phyloP scores from a whole-genome alignment of 2,888 invertebrate genomes.

The Thera britannica region DNA sequence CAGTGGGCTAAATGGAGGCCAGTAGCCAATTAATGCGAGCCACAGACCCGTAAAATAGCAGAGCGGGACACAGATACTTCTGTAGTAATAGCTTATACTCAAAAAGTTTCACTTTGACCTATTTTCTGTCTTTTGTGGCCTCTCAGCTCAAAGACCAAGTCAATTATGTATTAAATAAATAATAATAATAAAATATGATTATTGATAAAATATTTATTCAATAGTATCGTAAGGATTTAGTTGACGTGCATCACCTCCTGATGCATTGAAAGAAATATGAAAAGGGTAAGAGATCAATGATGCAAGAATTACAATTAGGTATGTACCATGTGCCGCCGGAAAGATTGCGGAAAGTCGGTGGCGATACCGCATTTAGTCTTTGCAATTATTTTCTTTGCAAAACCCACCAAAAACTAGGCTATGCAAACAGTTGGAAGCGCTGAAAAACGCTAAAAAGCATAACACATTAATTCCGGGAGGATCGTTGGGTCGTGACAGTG shows the following conservation, averaged over 20 bases:
- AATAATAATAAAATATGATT: no score
- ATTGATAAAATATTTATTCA: no score
- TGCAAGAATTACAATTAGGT: no score
- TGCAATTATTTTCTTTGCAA: background rate
- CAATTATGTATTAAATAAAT: no score
- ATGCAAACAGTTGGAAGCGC: conserved; percentile 13
- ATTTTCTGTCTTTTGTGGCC: background rate
- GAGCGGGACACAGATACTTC: conserved; percentile 3
- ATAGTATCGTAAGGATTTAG: no score
- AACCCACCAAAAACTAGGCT: conserved; percentile 12
- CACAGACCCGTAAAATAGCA: conserved; percentile 28
- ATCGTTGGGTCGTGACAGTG: conserved; percentile 55
- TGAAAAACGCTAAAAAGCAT: conserved; percentile 45
- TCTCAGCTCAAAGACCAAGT: no score
- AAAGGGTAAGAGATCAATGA: no score
- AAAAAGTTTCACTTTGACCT: background rate
- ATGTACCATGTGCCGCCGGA: no score
- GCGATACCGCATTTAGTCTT: background rate
- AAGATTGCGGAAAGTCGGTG: no score
- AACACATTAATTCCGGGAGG: conserved; percentile 52
- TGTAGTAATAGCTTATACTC: background rate
- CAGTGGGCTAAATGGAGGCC: conserved; percentile 19
- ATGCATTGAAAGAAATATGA: no score
- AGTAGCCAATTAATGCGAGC: conserved; percentile 32
- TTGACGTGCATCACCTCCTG: no score